phyloP scores from a whole-genome alignment of 2,113 vertebrate species.

The Regulus satrapa region DNA sequence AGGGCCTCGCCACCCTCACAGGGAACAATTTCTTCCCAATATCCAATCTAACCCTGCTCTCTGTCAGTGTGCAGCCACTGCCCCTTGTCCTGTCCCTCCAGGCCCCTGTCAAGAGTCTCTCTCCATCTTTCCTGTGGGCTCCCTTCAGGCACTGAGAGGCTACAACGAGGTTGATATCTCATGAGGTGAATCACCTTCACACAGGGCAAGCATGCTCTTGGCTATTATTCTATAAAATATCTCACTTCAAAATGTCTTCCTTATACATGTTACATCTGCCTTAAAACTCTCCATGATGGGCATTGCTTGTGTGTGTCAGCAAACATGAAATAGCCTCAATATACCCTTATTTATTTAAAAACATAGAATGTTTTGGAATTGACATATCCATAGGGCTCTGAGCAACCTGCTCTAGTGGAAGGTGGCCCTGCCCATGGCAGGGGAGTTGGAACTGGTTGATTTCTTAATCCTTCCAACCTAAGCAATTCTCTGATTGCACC shows the following conservation, averaged over 20 bases:
- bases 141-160: background rate
- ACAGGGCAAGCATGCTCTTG: background rate
- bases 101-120: background rate
- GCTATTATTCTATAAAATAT: background rate
- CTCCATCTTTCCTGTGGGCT: background rate
- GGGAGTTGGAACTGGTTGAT: background rate
- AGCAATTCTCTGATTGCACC: background rate
- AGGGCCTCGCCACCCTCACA: fast-evolving
- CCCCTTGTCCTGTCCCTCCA: background rate
- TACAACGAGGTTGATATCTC: fast-evolving
- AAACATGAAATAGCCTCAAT: background rate
- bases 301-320: background rate
- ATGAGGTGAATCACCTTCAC: background rate
- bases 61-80: background rate
- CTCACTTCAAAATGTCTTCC: background rate
- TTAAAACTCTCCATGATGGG: background rate
- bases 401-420: background rate
- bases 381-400: background rate
- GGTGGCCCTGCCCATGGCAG: background rate
- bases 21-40: fast-evolving
- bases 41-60: fast-evolving
- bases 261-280: background rate
- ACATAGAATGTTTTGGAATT: background rate
- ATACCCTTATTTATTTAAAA: background rate
- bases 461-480: background rate